Evolutionary conservation across 1,140 invertebrate genomes (phyloP).

Genomic region (Brachionus manjavacas): DNA sequence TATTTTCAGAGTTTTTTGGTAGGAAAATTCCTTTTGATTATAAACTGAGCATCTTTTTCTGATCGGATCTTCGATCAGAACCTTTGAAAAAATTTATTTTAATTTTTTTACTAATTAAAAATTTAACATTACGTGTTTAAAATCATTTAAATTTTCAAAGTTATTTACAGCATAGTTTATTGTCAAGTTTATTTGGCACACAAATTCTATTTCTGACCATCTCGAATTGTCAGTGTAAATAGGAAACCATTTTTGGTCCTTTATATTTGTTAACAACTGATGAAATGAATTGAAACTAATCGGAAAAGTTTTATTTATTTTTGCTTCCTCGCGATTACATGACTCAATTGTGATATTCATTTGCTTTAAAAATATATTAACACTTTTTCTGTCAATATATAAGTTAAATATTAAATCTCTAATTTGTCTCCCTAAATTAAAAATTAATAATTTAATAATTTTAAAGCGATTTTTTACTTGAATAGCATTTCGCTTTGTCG

Average conservation of each 20-base stretch:
- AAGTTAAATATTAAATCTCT: conserved; percentile 11
- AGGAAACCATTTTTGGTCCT: conserved; percentile 4
- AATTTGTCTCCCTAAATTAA: neutral
- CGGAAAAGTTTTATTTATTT: neutral
- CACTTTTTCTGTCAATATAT: neutral
- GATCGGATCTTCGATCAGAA: neutral
- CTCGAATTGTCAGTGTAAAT: conserved; percentile 4
- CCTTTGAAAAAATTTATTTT: neutral
- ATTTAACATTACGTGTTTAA: neutral
- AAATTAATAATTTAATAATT: neutral
- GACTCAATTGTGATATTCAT: neutral
- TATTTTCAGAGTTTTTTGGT: neutral
- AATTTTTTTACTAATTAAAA: neutral
- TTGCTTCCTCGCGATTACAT: neutral
- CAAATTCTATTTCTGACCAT: conserved; percentile 18
- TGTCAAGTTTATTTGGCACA: conserved; percentile 11
- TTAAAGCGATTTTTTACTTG: neutral
- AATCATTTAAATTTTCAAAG: neutral
- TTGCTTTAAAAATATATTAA: neutral
- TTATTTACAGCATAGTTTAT: neutral
- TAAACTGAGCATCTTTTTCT: neutral
- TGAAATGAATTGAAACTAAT: neutral
- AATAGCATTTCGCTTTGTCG: neutral
- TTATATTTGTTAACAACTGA: neutral
- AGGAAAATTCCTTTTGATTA: neutral